Conservation (phyloP, 2,888 invertebrate genomes). For the Aquatica leii region DNA sequence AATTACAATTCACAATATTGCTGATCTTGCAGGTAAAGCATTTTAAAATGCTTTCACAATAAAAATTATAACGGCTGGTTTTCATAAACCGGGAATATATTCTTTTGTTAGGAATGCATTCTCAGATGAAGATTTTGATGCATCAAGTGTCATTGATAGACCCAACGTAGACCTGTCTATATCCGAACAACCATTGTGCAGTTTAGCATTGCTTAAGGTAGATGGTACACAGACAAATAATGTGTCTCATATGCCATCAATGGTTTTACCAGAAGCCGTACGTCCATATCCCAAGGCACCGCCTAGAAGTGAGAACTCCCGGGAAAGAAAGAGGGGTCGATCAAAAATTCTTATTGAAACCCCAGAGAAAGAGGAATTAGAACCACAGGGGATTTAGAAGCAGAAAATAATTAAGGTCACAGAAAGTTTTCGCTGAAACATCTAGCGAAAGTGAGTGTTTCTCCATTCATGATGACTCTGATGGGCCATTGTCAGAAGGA, state of each 20-base stretch:
- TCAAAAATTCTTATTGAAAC: neutral
- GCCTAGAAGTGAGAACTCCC: neutral
- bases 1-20: slow-evolving; percentile 51
- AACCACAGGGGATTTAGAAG: neutral
- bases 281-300: slow-evolving; percentile 4
- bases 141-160: slow-evolving; percentile 10
- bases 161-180: neutral
- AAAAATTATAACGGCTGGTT: slow-evolving; percentile 52
- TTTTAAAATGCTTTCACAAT: slow-evolving; percentile 48
- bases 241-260: too few relatives aligned
- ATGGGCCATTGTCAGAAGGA: neutral
- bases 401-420: neutral
- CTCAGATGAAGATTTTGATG: slow-evolving; percentile 45
- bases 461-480: neutral
- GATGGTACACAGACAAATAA: too few relatives aligned
- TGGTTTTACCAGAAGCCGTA: neutral
- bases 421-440: neutral
- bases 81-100: slow-evolving; percentile 49
- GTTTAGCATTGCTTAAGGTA: too few relatives aligned
- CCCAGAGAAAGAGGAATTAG: neutral
- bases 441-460: neutral
- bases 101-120: slow-evolving; percentile 46
- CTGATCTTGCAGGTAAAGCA: slow-evolving; percentile 44
- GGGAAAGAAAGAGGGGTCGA: neutral
- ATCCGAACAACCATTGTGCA: too few relatives aligned